A percentile compares a stretch with the other conserved stretches of the same genome.
Conservation (phyloP, 2,797 vertebrate species). For the Emys orbicularis region DNA sequence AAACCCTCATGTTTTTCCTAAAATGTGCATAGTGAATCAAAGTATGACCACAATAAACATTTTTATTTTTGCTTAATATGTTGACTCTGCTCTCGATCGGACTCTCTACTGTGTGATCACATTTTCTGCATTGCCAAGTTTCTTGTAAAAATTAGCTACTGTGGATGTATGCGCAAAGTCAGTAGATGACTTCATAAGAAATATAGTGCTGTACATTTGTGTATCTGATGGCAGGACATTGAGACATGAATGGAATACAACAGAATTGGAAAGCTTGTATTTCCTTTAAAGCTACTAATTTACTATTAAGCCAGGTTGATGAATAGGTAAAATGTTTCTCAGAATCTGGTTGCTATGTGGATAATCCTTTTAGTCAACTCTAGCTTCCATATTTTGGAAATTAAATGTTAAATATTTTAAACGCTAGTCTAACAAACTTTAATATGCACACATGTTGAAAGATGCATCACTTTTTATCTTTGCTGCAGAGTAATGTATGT, state of each 20-base stretch:
- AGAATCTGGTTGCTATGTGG: not conserved
- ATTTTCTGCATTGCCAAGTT: not conserved
- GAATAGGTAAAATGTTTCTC: not conserved
- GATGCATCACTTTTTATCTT: not conserved
- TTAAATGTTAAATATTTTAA: not conserved
- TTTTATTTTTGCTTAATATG: not conserved
- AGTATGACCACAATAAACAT: not conserved
- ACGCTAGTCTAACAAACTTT: not conserved
- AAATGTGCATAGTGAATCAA: not conserved
- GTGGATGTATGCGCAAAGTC: not conserved
- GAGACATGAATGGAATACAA: not conserved
- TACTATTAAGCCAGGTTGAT: not conserved
- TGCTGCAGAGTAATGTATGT: not conserved
- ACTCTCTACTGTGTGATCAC: not conserved
- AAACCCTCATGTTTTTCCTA: not conserved
- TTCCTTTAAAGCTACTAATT: not conserved
- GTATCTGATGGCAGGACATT: not conserved
- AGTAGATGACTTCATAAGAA: not conserved
- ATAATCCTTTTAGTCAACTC: not conserved
- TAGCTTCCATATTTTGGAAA: not conserved
- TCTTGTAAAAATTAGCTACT: not conserved
- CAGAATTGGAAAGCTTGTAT: not conserved
- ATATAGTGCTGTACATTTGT: not conserved
- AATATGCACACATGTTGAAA: not conserved
- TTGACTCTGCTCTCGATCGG: not conserved